Base-by-base conservation (phyloP, 1,140 invertebrate genomes). In the Sesamia nonagrioides region DNA sequence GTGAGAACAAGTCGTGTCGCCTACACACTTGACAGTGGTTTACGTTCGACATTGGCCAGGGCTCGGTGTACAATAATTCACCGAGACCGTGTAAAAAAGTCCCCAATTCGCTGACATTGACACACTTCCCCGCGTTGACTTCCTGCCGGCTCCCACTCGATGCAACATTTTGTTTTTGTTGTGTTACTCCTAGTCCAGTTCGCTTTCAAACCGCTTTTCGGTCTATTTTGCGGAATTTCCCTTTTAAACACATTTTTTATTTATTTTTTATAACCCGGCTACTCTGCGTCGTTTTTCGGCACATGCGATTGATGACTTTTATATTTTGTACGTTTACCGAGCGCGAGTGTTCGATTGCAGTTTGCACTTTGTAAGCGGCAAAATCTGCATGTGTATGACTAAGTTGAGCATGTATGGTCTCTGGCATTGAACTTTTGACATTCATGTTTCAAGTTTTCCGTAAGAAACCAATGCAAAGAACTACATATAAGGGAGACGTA, bases 61-160 rank as follows among this genome's bases (percentile, higher is more conserved):
- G 61, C 63, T 42, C n/a, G 40, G 18, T 54, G 48, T 74, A 72
- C 69, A 82, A 79, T 86, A 84, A 83, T 85, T 84, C 84, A 83
- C 77, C 78, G 79, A 84, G 82, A 86, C 85, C 81, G 76, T 85
- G 84, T 86, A 86, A 89, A 84, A 74, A 86, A 84, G 83, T 79
- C 81, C 81, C 79, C 84, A 85, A 86, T 85, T 86, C 82, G 85
- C 79, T 88, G 90, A 89, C 91, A 93, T 91, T 93, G 91, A 92
- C 91, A 93, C 87, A 92, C 81, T 89, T 93, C 82, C 78, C 78
- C 79, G 84, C 63, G 82, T 80, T 77, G 84, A 87, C 84, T 91
- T 89, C 88, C 89, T 89, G 85, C 83, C 76, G 79, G 76, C 74
- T 79, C 81, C 76, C 81, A 75, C 73, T 58, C 81, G 71, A 77